phyloP scores from a whole-genome alignment of 2,888 invertebrate species.

The Tanytarsus gracilentus region DNA sequence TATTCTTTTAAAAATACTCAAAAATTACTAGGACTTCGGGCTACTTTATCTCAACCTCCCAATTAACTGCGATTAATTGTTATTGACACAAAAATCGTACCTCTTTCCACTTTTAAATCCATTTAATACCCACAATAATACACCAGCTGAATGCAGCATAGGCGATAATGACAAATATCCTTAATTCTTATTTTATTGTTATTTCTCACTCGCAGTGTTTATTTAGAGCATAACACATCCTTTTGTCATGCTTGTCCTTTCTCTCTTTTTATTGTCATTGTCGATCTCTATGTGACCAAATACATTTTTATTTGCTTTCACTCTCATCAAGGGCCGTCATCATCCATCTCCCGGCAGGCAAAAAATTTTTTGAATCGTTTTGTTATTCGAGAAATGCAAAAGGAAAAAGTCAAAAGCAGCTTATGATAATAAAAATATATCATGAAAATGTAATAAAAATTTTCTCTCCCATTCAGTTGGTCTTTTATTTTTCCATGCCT shows the following conservation, averaged over 20 bases:
- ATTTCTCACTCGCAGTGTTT: slow-evolving; percentile 20
- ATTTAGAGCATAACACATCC: slow-evolving; percentile 22
- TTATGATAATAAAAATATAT: slow-evolving; percentile 26
- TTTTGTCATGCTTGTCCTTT: slow-evolving; percentile 23
- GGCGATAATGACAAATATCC: slow-evolving; percentile 5
- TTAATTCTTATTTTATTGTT: slow-evolving; percentile 19
- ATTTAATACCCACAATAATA: too few relatives aligned
- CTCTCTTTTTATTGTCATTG: slow-evolving; percentile 4
- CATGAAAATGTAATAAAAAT: neutral
- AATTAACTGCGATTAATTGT: too few relatives aligned
- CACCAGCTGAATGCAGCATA: too few relatives aligned
- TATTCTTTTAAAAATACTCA: too few relatives aligned
- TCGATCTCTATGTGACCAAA: neutral
- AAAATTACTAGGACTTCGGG: too few relatives aligned
- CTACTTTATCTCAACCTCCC: too few relatives aligned
- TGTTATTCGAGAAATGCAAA: too few relatives aligned
- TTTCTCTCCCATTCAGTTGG: slow-evolving; percentile 5
- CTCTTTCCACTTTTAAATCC: too few relatives aligned
- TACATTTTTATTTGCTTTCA: neutral
- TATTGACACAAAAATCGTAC: too few relatives aligned
- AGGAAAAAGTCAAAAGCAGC: slow-evolving; percentile 21
- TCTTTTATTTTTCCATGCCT: neutral
- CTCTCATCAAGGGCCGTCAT: neutral
- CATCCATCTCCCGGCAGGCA: neutral
- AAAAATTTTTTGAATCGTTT: neutral